A percentile compares a stretch with the other conserved stretches of the same genome.
phyloP scores from a whole-genome alignment of 2,113 vertebrate genomes.

The Pterocles gutturalis region DNA sequence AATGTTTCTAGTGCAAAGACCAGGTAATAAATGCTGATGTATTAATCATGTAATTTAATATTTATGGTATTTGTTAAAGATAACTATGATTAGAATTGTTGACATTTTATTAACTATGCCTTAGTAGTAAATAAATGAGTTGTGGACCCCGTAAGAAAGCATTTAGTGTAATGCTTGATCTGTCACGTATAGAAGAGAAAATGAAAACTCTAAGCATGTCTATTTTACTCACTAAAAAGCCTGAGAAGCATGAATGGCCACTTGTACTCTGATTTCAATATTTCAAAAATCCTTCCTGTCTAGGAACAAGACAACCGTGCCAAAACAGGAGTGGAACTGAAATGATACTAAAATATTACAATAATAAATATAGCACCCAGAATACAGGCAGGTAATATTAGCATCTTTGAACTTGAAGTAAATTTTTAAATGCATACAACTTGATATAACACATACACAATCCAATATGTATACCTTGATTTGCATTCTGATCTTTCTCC shows the following conservation, averaged over 20 bases:
- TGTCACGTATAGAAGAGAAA: not conserved
- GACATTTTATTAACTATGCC: not conserved
- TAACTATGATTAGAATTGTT: constrained; percentile 15
- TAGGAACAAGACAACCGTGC: not conserved
- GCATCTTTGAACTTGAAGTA: not conserved
- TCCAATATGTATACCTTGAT: not conserved
- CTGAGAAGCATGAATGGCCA: not conserved
- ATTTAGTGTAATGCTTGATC: not conserved
- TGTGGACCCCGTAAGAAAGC: not conserved
- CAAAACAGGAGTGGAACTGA: not conserved
- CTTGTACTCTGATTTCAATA: not conserved
- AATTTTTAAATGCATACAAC: not conserved
- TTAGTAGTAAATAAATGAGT: constrained; percentile 19
- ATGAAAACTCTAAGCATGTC: not conserved
- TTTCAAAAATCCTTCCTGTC: not conserved
- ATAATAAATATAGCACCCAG: not conserved
- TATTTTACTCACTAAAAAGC: not conserved
- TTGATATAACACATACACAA: not conserved
- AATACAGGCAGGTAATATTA: not conserved
- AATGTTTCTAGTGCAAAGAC: not conserved
- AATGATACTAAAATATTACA: not conserved
- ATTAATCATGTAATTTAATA: constrained; percentile 19
- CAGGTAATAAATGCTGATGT: not conserved
- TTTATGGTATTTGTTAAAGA: constrained; percentile 33
- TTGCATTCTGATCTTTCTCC: not conserved